These are phyloP conservation scores for Cosmorhoe ocellata DNA, from an alignment of 2,888 invertebrate genomes.

Conservation along the genomic window DNA sequence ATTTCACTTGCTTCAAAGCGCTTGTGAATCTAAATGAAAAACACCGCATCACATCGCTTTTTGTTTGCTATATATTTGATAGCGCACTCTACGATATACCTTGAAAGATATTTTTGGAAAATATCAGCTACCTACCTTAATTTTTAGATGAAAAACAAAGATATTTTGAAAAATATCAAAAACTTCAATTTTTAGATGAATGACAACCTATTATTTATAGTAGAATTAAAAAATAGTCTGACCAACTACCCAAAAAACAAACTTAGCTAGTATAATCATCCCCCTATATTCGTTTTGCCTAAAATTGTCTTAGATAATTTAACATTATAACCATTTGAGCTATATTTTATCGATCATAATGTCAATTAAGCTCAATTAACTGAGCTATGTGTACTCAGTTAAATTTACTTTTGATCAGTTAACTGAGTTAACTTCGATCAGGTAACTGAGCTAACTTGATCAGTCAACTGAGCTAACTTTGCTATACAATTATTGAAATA, in stretches of 20 bases:
- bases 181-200: slow-evolving; percentile 11
- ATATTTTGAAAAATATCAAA: too few relatives aligned
- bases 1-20: slow-evolving; percentile 48
- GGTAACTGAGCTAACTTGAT: too few relatives aligned
- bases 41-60: slow-evolving; percentile 68
- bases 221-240: slow-evolving; percentile 2
- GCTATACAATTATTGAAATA: too few relatives aligned
- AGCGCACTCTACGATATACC: slow-evolving; percentile 26
- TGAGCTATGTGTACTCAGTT: too few relatives aligned
- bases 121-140: slow-evolving; percentile 5
- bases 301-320: too few relatives aligned
- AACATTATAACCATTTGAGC: too few relatives aligned
- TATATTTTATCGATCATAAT: too few relatives aligned
- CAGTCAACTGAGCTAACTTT: too few relatives aligned
- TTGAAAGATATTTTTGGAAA: slow-evolving; percentile 16
- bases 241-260: not conserved
- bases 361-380: too few relatives aligned
- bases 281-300: not conserved
- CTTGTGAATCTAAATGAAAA: slow-evolving; percentile 38
- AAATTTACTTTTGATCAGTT: too few relatives aligned
- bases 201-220: slow-evolving; percentile 5
- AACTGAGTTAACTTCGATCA: too few relatives aligned
- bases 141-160: slow-evolving; percentile 14
- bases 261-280: not conserved
- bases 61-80: slow-evolving; percentile 49